Evolutionary conservation across 2,113 vertebrate species (phyloP).

Genomic region (Myiagra hebetior): DNA sequence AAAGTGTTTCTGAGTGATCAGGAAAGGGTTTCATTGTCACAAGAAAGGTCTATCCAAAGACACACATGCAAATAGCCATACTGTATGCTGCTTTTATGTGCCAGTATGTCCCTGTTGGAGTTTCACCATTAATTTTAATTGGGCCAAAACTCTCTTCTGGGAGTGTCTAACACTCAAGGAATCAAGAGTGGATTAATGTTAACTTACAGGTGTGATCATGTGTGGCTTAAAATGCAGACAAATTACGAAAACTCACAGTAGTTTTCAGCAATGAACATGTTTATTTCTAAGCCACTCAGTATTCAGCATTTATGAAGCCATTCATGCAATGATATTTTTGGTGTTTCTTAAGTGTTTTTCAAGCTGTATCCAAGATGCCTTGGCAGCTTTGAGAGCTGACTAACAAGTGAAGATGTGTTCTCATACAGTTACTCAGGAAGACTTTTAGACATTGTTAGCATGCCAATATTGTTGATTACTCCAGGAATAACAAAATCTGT

Average conservation of each 20-base stretch:
- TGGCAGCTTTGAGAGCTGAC: background rate
- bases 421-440: background rate
- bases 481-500: background rate
- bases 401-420: background rate
- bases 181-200: background rate
- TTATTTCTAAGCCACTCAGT: background rate
- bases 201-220: background rate
- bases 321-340: background rate
- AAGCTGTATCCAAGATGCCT: background rate
- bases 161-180: background rate
- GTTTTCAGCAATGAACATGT: background rate
- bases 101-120: background rate
- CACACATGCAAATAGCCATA: background rate
- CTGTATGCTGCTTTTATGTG: background rate
- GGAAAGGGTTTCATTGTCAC: background rate
- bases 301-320: background rate
- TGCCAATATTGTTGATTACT: background rate
- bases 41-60: background rate
- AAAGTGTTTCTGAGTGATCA: background rate
- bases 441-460: background rate
- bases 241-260: background rate
- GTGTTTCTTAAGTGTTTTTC: background rate
- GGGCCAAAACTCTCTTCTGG: background rate
- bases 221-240: background rate
- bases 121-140: background rate